These are phyloP conservation scores for Druon quercuslanigerum DNA, from an alignment of 1,140 invertebrate genomes.

Conservation along the genomic window DNA sequence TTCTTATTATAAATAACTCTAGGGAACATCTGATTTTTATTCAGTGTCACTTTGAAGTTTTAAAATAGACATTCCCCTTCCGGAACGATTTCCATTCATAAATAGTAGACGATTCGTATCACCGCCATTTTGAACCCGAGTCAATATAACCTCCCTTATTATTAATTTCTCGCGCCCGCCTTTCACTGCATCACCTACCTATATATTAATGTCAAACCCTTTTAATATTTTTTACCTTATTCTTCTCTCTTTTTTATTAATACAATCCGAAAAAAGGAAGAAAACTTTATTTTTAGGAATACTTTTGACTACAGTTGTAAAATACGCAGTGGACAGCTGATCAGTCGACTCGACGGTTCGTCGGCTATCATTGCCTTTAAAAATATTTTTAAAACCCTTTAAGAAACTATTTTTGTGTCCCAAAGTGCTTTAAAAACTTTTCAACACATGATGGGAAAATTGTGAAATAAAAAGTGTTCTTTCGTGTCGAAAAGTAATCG, in stretches of 20 bases:
- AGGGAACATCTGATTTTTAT: too few relatives aligned
- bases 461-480: neutral
- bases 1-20: too few relatives aligned
- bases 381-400: conserved; percentile 2
- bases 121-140: neutral
- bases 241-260: too few relatives aligned
- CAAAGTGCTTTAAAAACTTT: neutral
- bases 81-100: conserved; percentile 7
- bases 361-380: conserved; percentile 20
- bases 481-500: neutral
- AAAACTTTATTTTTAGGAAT: neutral
- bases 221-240: neutral
- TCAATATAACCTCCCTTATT: neutral
- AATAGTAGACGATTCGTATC: conserved; percentile 29
- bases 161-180: neutral
- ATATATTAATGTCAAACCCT: neutral
- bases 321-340: conserved; percentile 31
- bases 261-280: neutral
- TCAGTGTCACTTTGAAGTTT: neutral
- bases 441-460: neutral
- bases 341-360: conserved; percentile 6
- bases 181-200: too few relatives aligned
- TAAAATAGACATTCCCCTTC: conserved; percentile 38
- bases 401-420: too few relatives aligned
- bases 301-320: neutral